These are phyloP conservation scores for Cettia cetti DNA, from an alignment of 2,113 vertebrate genomes.

Conservation along the genomic window DNA sequence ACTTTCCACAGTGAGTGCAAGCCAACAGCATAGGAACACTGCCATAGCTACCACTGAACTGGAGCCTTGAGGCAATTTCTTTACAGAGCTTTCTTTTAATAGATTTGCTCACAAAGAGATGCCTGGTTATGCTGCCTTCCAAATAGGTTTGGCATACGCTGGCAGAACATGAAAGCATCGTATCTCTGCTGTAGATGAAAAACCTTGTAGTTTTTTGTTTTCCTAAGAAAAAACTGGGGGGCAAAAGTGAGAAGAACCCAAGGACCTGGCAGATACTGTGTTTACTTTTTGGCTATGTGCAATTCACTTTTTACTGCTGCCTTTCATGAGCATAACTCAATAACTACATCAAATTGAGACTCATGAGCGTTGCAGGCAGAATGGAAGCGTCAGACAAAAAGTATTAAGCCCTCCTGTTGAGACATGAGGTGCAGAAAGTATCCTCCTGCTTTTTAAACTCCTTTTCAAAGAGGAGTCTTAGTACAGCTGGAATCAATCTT, in stretches of 20 bases:
- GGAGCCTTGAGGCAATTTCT: neutral
- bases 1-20: neutral
- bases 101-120: neutral
- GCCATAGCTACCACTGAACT: neutral
- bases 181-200: neutral
- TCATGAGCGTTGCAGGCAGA: neutral
- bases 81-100: neutral
- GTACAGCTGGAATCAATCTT: neutral
- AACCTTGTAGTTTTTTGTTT: neutral
- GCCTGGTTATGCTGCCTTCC: neutral
- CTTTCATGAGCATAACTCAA: neutral
- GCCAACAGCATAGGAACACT: neutral
- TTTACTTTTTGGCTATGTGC: neutral
- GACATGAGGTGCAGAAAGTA: neutral
- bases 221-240: neutral
- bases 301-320: neutral
- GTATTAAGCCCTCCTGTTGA: neutral
- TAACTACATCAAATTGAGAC: neutral
- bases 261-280: accelerated
- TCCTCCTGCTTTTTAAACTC: neutral
- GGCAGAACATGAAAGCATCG: neutral
- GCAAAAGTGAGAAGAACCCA: neutral
- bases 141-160: neutral
- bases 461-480: neutral
- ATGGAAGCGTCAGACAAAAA: neutral